phyloP scores from a whole-genome alignment of 2,797 vertebrate species.

The Heliangelus exortis region DNA sequence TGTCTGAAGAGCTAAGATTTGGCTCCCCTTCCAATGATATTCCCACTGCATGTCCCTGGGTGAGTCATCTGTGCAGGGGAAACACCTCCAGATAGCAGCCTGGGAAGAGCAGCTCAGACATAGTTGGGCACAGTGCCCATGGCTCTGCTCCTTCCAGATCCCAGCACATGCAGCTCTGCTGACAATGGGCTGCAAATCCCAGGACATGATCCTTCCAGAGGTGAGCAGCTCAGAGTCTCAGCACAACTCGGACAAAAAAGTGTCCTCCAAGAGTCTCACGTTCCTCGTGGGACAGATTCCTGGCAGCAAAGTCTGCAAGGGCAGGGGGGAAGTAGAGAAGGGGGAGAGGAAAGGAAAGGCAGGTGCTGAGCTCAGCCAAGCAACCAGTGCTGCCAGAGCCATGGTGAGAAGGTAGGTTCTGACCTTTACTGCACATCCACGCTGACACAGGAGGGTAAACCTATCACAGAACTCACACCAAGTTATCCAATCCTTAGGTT shows the following conservation, averaged over 20 bases:
- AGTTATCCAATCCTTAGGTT: neutral
- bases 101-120: neutral
- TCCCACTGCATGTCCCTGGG: neutral
- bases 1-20: neutral
- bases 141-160: neutral
- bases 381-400: neutral
- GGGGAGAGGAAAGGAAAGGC: neutral
- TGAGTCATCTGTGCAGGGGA: conserved; percentile 8
- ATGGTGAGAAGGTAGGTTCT: neutral
- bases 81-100: conserved; percentile 1
- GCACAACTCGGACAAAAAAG: neutral
- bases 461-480: neutral
- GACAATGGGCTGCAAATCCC: neutral
- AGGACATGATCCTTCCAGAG: neutral
- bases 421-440: neutral
- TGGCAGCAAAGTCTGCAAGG: neutral
- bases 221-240: neutral
- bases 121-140: neutral
- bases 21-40: neutral
- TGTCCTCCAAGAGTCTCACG: neutral
- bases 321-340: rapidly evolving
- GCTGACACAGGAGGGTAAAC: neutral
- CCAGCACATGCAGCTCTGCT: neutral
- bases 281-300: neutral
- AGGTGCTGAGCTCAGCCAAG: rapidly evolving